Percentiles rank a stretch among this genome's conserved stretches.
These are phyloP conservation scores for Nyctibius grandis DNA, from an alignment of 2,797 vertebrate genomes.

Conservation along the genomic window DNA sequence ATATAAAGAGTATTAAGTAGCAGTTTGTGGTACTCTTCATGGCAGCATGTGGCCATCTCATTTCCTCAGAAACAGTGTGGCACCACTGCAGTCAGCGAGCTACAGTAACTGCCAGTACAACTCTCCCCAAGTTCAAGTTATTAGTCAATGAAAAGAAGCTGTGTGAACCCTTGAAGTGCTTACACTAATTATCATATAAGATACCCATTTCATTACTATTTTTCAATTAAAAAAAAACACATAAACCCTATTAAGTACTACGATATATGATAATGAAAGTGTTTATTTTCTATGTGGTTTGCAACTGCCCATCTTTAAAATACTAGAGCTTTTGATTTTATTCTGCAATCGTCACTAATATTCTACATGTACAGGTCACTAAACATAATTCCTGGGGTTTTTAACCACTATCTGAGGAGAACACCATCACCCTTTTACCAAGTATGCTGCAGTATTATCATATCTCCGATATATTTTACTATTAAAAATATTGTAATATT, in stretches of 20 bases:
- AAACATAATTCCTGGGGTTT: not conserved
- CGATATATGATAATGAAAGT: not conserved
- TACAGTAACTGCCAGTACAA: not conserved
- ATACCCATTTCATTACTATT: not conserved
- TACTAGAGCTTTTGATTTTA: not conserved
- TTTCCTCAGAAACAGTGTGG: not conserved
- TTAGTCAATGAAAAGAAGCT: not conserved
- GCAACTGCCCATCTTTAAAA: not conserved
- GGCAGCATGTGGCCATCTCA: slow-evolving; percentile 1
- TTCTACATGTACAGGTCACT: not conserved
- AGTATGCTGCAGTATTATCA: not conserved
- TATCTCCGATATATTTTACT: not conserved
- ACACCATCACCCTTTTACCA: not conserved
- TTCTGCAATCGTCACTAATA: not conserved
- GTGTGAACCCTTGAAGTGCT: not conserved
- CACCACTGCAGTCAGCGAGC: not conserved
- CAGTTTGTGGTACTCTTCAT: not conserved
- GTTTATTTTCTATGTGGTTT: not conserved
- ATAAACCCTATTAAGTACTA: not conserved
- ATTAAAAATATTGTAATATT: not conserved
- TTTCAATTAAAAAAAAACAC: not conserved
- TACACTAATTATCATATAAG: not conserved
- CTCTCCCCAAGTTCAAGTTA: not conserved
- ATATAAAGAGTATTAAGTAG: not conserved
- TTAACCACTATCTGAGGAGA: not conserved